Evolutionary conservation across 2,113 vertebrate genomes (phyloP), one percentile per base, ranked within the genome.

Genomic region (Eulemur rufifrons): DNA sequence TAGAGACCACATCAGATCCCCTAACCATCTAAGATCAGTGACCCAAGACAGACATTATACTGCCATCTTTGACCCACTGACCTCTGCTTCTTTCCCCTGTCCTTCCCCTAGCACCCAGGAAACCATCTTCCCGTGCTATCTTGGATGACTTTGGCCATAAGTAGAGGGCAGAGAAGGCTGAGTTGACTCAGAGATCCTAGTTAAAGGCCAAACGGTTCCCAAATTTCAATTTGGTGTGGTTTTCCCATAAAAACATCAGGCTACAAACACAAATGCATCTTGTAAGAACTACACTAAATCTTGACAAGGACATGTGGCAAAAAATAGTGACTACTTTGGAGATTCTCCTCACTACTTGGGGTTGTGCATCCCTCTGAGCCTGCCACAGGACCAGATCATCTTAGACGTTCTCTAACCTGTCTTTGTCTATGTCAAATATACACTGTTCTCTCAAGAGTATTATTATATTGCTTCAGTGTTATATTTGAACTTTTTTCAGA

Each of bases 401-500:
- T 77, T 76, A 59, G 21, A 68, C 1, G 59, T 27, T 27, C 17
- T 89, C 71, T 89, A 63, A 77, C 27, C 15, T 89, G 12, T 82
- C 82, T 91, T 69, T 47, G 56, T 56, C 64, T 77, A 47, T 9
- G 7, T 68, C 61, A 95, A 39, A 64, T 59, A 73, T 39, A 52
- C 71, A 23, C 7, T 86, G 3, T 3, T 89, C 2, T 85, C 37
- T 83, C n/a, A 56, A 42, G 6, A 86, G 21, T 66, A 23, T 13
- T 45, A 68, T 47, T 92, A 27, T 25, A 73, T 54, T 77, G 20
- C 84, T 17, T 69, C 12, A 81, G 6, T 45, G 5, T 32, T 85
- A 27, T 34, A 80, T 71, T 54, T 94, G 23, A 86, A 71, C 11
- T 18, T 21, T 91, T 81, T 47, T 42, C 56, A 64, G 68, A 94